Evolutionary conservation across 2,888 invertebrate genomes (phyloP).

Genomic region (Theretra japonica): DNA sequence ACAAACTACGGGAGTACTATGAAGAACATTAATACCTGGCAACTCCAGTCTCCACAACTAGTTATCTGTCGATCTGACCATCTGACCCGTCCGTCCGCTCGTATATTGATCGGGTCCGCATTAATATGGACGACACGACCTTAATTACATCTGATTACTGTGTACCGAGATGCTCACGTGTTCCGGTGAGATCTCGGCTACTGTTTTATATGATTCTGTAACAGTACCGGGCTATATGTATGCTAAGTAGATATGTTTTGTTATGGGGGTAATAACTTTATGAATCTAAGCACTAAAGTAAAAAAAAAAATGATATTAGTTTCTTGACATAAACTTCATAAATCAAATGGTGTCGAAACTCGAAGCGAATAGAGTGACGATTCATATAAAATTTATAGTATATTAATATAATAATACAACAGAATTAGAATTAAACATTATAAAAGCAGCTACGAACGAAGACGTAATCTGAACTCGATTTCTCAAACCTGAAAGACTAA

Average conservation of each 20-base stretch:
- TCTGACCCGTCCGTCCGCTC: conserved; percentile 64
- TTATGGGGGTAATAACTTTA: background rate
- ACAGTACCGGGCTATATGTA: background rate
- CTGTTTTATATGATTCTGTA: conserved; percentile 4
- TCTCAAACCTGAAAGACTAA: background rate
- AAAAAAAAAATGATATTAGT: too few relatives aligned
- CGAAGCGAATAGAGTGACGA: too few relatives aligned
- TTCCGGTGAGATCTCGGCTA: background rate
- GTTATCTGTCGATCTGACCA: conserved; percentile 47
- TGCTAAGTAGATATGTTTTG: background rate
- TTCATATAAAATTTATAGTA: too few relatives aligned
- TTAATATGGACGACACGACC: conserved; percentile 66
- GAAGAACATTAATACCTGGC: conserved; percentile 1
- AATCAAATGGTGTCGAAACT: too few relatives aligned
- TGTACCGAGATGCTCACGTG: conserved; percentile 48
- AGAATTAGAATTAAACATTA: background rate
- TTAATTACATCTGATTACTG: conserved; percentile 73
- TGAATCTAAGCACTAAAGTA: too few relatives aligned
- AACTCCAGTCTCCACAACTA: conserved; percentile 5
- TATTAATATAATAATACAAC: background rate
- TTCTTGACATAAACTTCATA: too few relatives aligned
- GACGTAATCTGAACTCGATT: background rate
- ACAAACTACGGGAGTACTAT: too few relatives aligned
- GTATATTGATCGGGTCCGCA: conserved; percentile 69
- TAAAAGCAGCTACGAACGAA: background rate